phyloP scores from a whole-genome alignment of 2,797 vertebrate species.

The Pelodytes ibericus region DNA sequence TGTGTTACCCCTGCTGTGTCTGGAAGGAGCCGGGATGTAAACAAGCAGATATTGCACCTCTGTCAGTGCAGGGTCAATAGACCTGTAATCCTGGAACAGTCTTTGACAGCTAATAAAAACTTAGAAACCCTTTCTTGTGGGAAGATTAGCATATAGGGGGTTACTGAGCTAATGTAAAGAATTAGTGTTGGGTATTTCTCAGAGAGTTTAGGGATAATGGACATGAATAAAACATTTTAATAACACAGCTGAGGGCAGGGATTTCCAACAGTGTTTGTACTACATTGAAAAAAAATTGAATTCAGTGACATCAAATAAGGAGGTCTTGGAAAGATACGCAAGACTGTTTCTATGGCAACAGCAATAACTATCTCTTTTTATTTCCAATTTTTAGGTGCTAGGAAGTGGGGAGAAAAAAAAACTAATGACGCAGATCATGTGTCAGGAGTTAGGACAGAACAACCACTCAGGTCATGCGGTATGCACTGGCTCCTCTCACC shows the following conservation, averaged over 20 bases:
- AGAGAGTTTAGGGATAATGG: background rate
- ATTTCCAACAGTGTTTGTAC: background rate
- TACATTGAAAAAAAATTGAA: too few relatives aligned
- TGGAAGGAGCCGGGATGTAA: conserved; percentile 30
- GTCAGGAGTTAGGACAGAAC: too few relatives aligned
- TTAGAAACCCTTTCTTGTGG: background rate
- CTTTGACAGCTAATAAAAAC: conserved; percentile 48
- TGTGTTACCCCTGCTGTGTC: conserved; percentile 28
- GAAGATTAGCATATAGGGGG: conserved; percentile 8
- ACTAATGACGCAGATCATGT: too few relatives aligned
- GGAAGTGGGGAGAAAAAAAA: too few relatives aligned
- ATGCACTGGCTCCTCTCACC: too few relatives aligned
- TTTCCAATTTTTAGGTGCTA: too few relatives aligned
- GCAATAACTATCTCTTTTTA: too few relatives aligned
- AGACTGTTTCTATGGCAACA: too few relatives aligned
- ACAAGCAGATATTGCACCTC: conserved; percentile 38
- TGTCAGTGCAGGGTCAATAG: conserved; percentile 23
- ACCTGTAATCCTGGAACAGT: conserved; percentile 35
- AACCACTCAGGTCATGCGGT: too few relatives aligned
- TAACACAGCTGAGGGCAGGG: background rate
- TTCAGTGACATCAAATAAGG: too few relatives aligned
- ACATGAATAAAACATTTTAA: background rate
- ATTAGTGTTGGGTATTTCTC: conserved; percentile 6
- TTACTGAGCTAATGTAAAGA: background rate
- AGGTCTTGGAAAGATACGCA: too few relatives aligned